A percentile compares a stretch with the other conserved stretches of the same genome.
These are phyloP conservation scores for Penaeus chinensis DNA, from an alignment of 1,140 invertebrate species.

Conservation along the genomic window DNA sequence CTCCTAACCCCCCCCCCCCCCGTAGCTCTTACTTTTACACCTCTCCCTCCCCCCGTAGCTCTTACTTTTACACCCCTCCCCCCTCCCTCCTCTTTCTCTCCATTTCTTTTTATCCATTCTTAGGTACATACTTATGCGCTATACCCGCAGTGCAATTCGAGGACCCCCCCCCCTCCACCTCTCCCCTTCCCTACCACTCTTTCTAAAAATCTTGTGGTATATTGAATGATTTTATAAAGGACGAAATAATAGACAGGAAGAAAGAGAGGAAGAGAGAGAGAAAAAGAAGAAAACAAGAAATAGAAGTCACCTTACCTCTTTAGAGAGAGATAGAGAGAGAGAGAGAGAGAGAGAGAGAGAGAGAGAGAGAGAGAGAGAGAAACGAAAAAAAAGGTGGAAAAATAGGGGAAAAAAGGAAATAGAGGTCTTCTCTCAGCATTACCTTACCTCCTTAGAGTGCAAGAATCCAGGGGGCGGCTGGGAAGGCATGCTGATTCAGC, in stretches of 20 bases:
- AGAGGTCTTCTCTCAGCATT: too few relatives aligned
- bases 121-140: not conserved
- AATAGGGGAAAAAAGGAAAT: too few relatives aligned
- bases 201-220: not conserved
- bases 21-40: not conserved
- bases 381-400: too few relatives aligned
- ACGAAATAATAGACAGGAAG: too few relatives aligned
- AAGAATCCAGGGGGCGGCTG: not conserved
- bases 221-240: too few relatives aligned
- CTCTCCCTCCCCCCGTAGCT: not conserved
- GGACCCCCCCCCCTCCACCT: not conserved
- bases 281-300: too few relatives aligned
- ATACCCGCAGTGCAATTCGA: not conserved
- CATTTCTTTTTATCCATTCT: not conserved
- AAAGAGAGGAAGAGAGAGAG: too few relatives aligned
- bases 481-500: conserved; percentile 17
- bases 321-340: too few relatives aligned
- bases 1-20: not conserved
- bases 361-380: too few relatives aligned
- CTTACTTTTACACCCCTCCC: not conserved
- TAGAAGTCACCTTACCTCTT: too few relatives aligned
- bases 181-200: not conserved
- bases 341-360: too few relatives aligned
- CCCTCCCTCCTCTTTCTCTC: not conserved
- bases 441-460: too few relatives aligned